Evolutionary conservation across 2,888 invertebrate genomes (phyloP).

Genomic region (Meiosimyza platycephala): DNA sequence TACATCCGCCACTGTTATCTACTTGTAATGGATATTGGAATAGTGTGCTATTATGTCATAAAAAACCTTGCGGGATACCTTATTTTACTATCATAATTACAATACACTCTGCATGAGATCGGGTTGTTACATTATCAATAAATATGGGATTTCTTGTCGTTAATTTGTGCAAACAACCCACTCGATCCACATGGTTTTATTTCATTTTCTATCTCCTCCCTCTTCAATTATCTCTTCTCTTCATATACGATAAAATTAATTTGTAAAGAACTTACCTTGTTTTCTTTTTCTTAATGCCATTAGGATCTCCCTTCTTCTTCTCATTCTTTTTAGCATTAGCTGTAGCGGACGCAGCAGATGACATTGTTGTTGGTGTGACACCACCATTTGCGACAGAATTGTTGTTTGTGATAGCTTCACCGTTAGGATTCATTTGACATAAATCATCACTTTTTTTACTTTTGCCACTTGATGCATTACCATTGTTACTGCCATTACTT

Average conservation of each 20-base stretch:
- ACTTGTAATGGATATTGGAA: too few species aligned
- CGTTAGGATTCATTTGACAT: conserved; percentile 34
- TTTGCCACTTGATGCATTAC: conserved; percentile 37
- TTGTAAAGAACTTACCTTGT: conserved; percentile 77
- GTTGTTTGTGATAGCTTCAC: conserved; percentile 38
- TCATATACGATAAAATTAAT: background rate
- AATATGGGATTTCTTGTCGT: conserved; percentile 59
- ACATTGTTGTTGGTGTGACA: background rate
- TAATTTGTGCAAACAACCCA: conserved; percentile 42
- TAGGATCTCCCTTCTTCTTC: conserved; percentile 85
- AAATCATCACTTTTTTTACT: conserved; percentile 42
- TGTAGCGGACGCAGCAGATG: conserved; percentile 44
- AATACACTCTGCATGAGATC: conserved; percentile 17
- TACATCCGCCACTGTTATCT: too few species aligned
- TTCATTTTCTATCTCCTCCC: background rate
- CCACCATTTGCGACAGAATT: conserved; percentile 37
- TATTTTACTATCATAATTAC: background rate
- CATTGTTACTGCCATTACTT: conserved; percentile 4
- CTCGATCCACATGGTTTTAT: background rate
- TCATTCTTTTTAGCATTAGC: conserved; percentile 77
- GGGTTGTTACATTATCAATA: conserved; percentile 41
- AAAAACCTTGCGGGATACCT: background rate
- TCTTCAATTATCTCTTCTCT: background rate
- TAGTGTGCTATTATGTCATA: too few species aligned
- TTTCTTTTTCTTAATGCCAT: conserved; percentile 91